Conservation (phyloP, 2,888 invertebrate genomes). For the Podabrus alpinus region DNA sequence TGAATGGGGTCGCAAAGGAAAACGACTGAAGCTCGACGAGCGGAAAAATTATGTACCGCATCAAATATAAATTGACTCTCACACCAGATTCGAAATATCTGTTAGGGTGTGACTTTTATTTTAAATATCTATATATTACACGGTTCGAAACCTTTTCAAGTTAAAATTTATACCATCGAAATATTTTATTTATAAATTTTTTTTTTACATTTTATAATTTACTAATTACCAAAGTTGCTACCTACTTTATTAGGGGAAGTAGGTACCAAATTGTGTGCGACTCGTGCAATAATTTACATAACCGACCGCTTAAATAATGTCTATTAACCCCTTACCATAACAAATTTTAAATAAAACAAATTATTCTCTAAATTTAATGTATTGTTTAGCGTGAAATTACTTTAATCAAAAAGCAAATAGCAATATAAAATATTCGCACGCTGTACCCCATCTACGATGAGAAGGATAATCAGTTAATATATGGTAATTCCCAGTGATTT, state of each 20-base stretch:
- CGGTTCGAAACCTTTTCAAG: constrained; percentile 7
- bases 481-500: constrained; percentile 38
- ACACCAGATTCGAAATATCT: constrained; percentile 19
- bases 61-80: constrained; percentile 52
- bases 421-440: constrained; percentile 17
- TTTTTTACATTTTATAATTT: not conserved
- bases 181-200: not conserved
- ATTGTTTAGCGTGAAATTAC: constrained; percentile 11
- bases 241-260: not conserved
- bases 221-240: not conserved
- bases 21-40: constrained; percentile 42
- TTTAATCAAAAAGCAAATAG: constrained; percentile 14
- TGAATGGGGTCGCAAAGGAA: constrained; percentile 40
- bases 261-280: not conserved
- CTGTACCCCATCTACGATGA: not conserved
- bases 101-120: constrained; percentile 24
- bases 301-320: not conserved
- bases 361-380: constrained; percentile 9
- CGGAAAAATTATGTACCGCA: constrained; percentile 53
- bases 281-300: constrained; percentile 4
- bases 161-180: not conserved
- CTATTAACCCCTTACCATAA: constrained; percentile 23
- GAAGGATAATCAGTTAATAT: constrained; percentile 32
- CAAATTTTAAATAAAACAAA: constrained; percentile 34
- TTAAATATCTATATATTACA: constrained; percentile 22